Conservation (phyloP, 1,140 invertebrate genomes). For the Amphibalanus amphitrite region DNA sequence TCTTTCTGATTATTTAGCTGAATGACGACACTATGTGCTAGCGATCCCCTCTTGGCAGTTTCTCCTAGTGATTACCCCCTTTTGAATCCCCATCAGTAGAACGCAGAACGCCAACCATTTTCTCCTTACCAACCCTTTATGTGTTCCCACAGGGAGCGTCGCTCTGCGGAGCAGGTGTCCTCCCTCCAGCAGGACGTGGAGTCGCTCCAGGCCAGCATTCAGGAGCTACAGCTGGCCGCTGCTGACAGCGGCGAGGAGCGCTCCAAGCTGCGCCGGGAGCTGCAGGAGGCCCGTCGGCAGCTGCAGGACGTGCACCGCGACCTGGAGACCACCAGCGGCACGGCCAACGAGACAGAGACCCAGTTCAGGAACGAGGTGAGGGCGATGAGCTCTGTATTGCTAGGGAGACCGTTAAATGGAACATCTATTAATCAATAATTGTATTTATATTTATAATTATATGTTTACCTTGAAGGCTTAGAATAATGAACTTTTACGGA, state of each 20-base stretch:
- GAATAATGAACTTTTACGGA: not conserved
- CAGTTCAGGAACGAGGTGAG: constrained; percentile 1
- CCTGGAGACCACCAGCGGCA: not conserved
- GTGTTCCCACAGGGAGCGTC: not conserved
- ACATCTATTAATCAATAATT: too few relatives aligned
- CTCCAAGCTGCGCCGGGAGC: not conserved
- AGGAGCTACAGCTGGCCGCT: not conserved
- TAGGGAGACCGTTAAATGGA: too few relatives aligned
- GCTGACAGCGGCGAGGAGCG: not conserved
- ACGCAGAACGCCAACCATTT: too few relatives aligned
- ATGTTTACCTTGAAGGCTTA: not conserved
- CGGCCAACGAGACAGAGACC: not conserved
- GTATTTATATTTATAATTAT: not conserved
- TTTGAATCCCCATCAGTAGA: too few relatives aligned
- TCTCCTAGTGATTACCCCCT: not conserved
- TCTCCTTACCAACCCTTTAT: not conserved
- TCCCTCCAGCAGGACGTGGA: not conserved
- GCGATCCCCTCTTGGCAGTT: not conserved
- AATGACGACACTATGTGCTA: not conserved
- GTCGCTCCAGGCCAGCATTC: not conserved
- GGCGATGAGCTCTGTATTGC: not conserved
- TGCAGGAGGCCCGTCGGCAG: not conserved
- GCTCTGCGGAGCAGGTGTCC: not conserved
- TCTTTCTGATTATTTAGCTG: not conserved
- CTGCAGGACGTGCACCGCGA: not conserved